Evolutionary conservation across 2,113 vertebrate genomes (phyloP).

Genomic region (Mionectes macconnelli): DNA sequence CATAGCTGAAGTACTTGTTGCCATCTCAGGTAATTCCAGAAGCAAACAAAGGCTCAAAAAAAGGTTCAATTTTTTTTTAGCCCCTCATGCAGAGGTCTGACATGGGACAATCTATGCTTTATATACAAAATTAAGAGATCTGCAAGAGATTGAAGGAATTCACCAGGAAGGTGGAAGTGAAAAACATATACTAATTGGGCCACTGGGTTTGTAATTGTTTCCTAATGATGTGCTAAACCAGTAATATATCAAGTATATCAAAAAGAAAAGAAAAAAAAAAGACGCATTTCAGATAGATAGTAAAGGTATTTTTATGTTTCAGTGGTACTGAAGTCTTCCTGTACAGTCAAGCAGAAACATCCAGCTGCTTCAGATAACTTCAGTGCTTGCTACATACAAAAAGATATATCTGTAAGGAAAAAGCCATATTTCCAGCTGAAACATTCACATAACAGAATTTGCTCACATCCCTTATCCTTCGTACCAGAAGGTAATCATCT

Average conservation of each 20-base stretch:
- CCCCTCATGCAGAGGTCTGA: background rate
- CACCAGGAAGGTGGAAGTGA: background rate
- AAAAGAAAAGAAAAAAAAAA: background rate
- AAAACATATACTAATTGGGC: background rate
- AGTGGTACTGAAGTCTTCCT: background rate
- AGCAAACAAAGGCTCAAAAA: background rate
- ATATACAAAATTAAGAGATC: background rate
- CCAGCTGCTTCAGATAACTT: background rate
- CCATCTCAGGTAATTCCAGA: background rate
- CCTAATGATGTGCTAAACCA: background rate
- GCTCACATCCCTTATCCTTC: background rate
- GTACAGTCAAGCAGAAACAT: background rate
- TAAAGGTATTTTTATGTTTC: background rate
- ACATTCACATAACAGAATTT: background rate
- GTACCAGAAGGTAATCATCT: background rate
- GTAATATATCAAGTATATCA: background rate
- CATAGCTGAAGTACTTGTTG: background rate
- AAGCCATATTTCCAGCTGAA: background rate
- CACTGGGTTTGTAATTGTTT: background rate
- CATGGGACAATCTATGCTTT: background rate
- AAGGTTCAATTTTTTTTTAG: background rate
- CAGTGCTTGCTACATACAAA: background rate
- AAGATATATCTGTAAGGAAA: background rate
- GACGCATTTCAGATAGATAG: background rate
- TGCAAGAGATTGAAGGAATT: background rate